These are phyloP conservation scores for Eurytoma adleriae DNA, from an alignment of 2,888 invertebrate species.

Conservation along the genomic window DNA sequence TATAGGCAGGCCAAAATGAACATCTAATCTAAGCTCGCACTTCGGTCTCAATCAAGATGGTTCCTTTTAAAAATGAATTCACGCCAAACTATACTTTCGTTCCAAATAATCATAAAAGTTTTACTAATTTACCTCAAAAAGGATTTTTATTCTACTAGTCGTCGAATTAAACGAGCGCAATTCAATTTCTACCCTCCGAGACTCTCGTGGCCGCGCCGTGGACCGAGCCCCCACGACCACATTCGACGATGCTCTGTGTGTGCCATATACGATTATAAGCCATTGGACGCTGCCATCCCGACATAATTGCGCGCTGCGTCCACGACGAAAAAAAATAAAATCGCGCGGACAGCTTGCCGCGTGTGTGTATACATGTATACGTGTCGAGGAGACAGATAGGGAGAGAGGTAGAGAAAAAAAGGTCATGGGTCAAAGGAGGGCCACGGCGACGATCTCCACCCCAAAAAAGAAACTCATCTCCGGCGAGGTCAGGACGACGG, in stretches of 20 bases:
- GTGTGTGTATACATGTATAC: conserved; percentile 16
- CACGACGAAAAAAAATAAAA: neutral
- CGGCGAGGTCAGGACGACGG: neutral
- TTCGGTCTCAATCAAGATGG: no score
- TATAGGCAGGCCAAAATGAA: no score
- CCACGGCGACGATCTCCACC: neutral
- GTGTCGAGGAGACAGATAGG: conserved; percentile 11
- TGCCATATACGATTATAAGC: conserved; percentile 52
- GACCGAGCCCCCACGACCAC: neutral
- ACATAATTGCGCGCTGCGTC: conserved; percentile 22
- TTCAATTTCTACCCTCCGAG: no score
- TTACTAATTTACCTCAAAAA: no score
- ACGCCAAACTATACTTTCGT: no score
- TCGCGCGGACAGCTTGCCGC: conserved; percentile 10
- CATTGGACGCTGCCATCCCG: conserved; percentile 44
- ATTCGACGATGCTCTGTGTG: conserved; percentile 45
- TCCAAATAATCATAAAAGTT: no score
- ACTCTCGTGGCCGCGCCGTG: no score
- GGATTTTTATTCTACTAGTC: no score
- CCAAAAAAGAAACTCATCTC: neutral
- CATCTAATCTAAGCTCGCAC: no score
- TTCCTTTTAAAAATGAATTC: no score
- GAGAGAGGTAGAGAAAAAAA: neutral
- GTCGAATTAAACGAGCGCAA: no score
- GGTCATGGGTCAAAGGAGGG: neutral